Conservation (phyloP, 2,888 invertebrate genomes). For the Pollenia griseotomentosa region DNA sequence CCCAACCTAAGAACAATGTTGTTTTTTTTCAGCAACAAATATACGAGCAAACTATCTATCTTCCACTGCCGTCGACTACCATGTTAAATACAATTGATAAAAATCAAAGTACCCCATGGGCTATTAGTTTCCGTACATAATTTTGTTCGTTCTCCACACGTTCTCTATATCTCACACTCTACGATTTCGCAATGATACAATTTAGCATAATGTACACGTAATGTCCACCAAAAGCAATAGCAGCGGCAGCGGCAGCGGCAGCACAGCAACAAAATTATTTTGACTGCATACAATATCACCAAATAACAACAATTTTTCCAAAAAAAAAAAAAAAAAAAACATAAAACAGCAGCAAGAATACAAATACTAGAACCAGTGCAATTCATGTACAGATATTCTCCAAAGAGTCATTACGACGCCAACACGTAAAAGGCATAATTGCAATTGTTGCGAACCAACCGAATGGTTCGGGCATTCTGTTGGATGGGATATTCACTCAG, state of each 20-base stretch:
- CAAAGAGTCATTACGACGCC: slow-evolving; percentile 71
- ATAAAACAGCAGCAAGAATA: background rate
- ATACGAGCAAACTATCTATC: slow-evolving; percentile 53
- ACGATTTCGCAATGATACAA: slow-evolving; percentile 62
- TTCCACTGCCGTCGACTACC: slow-evolving; percentile 24
- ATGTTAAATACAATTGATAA: slow-evolving; percentile 69
- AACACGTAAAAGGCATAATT: slow-evolving; percentile 72
- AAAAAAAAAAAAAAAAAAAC: background rate
- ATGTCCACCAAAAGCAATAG: slow-evolving; percentile 54
- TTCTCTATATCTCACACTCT: slow-evolving; percentile 32
- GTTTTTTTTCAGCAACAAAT: background rate
- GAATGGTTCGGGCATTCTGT: background rate
- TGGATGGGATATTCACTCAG: background rate
- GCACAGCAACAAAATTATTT: slow-evolving; percentile 44
- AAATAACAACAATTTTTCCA: slow-evolving; percentile 25
- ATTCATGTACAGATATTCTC: slow-evolving; percentile 52
- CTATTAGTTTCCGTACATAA: slow-evolving; percentile 61
- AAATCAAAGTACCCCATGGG: slow-evolving; percentile 71
- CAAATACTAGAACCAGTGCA: slow-evolving; percentile 30
- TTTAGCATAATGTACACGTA: slow-evolving; percentile 71
- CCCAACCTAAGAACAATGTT: background rate
- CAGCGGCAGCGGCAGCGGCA: background rate
- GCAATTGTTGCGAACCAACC: slow-evolving; percentile 53
- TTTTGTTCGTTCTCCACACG: background rate
- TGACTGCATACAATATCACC: slow-evolving; percentile 57